Evolutionary conservation across 2,888 invertebrate genomes (phyloP).

Genomic region (Dicycla oo): DNA sequence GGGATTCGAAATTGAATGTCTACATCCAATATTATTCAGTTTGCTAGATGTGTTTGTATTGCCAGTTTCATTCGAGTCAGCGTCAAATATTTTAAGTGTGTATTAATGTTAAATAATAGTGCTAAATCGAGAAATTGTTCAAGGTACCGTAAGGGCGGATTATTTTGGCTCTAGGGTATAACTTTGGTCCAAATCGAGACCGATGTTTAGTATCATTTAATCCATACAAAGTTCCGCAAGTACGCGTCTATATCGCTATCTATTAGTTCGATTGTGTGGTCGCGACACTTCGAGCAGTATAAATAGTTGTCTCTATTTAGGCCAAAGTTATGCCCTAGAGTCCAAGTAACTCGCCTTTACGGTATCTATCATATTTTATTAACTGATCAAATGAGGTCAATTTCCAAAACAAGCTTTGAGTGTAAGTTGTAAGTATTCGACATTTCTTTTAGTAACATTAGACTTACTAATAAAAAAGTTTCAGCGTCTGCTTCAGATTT

Average conservation of each 20-base stretch:
- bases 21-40: constrained; percentile 33
- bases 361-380: no score
- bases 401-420: neutral
- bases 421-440: neutral
- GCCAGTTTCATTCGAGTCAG: constrained; percentile 19
- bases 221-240: no score
- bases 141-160: no score
- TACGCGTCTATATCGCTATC: no score
- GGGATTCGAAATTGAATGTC: constrained; percentile 47
- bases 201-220: no score
- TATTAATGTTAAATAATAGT: neutral
- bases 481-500: neutral
- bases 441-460: neutral
- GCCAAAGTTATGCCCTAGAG: no score
- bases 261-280: no score
- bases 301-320: no score
- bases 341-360: no score
- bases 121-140: neutral
- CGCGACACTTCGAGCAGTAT: no score
- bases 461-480: neutral
- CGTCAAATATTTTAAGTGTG: constrained; percentile 11
- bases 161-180: no score
- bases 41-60: constrained; percentile 25
- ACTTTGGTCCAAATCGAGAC: no score
- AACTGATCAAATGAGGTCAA: neutral